Evolutionary conservation across 1,140 invertebrate genomes (phyloP), one percentile per base, ranked within the genome.

Genomic region (Drosophila kikkawai): DNA sequence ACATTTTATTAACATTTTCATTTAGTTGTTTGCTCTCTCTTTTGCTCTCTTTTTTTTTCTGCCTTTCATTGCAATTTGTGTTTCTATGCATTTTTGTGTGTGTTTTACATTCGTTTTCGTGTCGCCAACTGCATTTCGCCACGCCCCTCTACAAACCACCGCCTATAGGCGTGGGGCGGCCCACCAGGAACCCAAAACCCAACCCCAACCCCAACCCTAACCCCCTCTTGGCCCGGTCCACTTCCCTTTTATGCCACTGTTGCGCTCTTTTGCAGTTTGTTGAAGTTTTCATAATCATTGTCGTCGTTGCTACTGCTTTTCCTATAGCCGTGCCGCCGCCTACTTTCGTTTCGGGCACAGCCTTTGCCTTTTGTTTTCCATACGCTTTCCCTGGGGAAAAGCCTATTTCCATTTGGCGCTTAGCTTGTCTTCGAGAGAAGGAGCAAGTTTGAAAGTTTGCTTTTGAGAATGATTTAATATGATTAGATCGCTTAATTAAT

Each of bases 1-100:
- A 88, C 84, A 88, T 88, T 88, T 90, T 88, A 90, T 88, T 88
- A 88, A 88, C 84, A 88, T 88, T 88, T 88, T 90, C 84, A 88
- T 88, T 88, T 88, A 87, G 84, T 80, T 80, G 76, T 56, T 42
- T 65, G 36, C 56, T 41, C 56, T 47, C 50, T 44, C 44, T 57
- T 67, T 41, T 47, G 22, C 71, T 36, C 48, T 32, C 47, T 29
- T 9, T n/a, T 32, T 58, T 37, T 22, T n/a, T 42, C 56, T 58
- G 36, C 36, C 58, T 88, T 81, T 88, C 84, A 88, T 88, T 88
- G 84, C 84, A 88, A 88, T 88, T 88, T 88, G 85, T 88, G 85
- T 88, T 88, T 78, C 84, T 88, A 88, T 88, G 84, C 84, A 88
- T 81, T 88, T 88, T 88, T 84, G 84, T 88, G 84, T 88, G 85